A percentile compares a stretch with the other conserved stretches of the same genome.
These are phyloP conservation scores for Paguma larvata DNA, from an alignment of 2,797 vertebrate genomes.

Conservation along the genomic window DNA sequence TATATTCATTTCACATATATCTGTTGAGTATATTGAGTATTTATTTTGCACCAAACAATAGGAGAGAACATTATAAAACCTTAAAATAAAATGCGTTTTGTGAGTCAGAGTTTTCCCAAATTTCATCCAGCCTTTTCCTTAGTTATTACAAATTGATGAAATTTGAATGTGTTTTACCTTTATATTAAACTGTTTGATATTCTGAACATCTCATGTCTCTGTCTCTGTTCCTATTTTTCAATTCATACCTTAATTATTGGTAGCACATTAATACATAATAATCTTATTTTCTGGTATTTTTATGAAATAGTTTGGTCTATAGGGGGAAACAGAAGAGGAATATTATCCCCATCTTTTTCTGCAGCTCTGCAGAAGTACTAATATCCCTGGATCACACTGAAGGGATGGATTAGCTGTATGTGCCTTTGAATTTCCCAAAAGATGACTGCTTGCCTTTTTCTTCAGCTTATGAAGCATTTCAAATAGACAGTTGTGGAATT, in stretches of 20 bases:
- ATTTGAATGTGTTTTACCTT: not conserved
- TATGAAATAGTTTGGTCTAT: not conserved
- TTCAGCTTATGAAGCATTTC: slow-evolving; percentile 21
- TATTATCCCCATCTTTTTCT: not conserved
- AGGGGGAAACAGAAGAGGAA: not conserved
- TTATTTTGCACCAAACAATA: not conserved
- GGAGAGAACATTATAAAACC: not conserved
- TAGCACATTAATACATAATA: not conserved
- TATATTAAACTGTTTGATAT: slow-evolving; percentile 18
- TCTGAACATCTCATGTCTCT: not conserved
- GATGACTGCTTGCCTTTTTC: not conserved
- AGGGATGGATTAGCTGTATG: not conserved
- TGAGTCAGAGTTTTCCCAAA: not conserved
- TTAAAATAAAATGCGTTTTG: slow-evolving; percentile 23
- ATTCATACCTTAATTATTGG: not conserved
- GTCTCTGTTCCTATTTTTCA: not conserved
- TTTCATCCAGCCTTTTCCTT: not conserved
- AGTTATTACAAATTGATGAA: not conserved
- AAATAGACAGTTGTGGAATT: slow-evolving; percentile 40
- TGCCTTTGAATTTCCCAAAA: slow-evolving; percentile 50
- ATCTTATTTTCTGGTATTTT: slow-evolving; percentile 23
- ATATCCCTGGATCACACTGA: not conserved
- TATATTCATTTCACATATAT: not conserved
- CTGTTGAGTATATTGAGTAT: not conserved
- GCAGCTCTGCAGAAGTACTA: not conserved